A percentile compares a stretch with the other conserved stretches of the same genome.
These are phyloP conservation scores for Drosophila bocqueti DNA, from an alignment of 1,140 invertebrate genomes.

Conservation along the genomic window DNA sequence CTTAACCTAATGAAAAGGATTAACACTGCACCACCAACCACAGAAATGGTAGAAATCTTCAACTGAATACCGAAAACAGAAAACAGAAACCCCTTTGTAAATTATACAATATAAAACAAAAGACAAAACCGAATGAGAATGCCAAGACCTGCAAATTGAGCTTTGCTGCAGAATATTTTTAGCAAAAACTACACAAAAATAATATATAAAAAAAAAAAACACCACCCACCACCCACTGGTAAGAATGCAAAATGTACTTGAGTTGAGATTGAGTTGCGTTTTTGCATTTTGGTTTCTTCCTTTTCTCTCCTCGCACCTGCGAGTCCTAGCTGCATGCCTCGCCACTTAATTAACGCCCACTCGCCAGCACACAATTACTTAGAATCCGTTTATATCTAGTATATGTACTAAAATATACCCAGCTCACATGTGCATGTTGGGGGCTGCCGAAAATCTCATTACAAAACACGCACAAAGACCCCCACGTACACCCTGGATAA, in stretches of 20 bases:
- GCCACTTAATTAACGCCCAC: slow-evolving; percentile 70
- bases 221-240: slow-evolving; percentile 68
- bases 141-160: slow-evolving; percentile 65
- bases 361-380: slow-evolving; percentile 44
- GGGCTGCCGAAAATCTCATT: slow-evolving; percentile 49
- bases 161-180: slow-evolving; percentile 51
- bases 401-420: background rate
- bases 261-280: slow-evolving; percentile 54
- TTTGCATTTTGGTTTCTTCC: slow-evolving; percentile 40
- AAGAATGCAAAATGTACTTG: slow-evolving; percentile 79
- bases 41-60: slow-evolving; percentile 32
- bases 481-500: slow-evolving; percentile 37
- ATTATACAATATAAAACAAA: slow-evolving; percentile 59
- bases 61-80: slow-evolving; percentile 7
- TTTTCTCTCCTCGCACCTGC: slow-evolving; percentile 19
- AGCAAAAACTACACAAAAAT: slow-evolving; percentile 27
- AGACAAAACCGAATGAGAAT: slow-evolving; percentile 21
- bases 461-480: slow-evolving; percentile 29
- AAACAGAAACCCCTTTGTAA: slow-evolving; percentile 54
- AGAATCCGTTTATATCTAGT: slow-evolving; percentile 6
- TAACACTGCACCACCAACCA: slow-evolving; percentile 36
- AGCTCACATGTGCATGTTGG: slow-evolving; percentile 33
- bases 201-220: slow-evolving; percentile 19
- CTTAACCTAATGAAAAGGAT: slow-evolving; percentile 22
- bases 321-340: slow-evolving; percentile 53